A percentile compares a stretch with the other conserved stretches of the same genome.
Conservation (phyloP, 2,888 invertebrate genomes). For the Tachina grossa region DNA sequence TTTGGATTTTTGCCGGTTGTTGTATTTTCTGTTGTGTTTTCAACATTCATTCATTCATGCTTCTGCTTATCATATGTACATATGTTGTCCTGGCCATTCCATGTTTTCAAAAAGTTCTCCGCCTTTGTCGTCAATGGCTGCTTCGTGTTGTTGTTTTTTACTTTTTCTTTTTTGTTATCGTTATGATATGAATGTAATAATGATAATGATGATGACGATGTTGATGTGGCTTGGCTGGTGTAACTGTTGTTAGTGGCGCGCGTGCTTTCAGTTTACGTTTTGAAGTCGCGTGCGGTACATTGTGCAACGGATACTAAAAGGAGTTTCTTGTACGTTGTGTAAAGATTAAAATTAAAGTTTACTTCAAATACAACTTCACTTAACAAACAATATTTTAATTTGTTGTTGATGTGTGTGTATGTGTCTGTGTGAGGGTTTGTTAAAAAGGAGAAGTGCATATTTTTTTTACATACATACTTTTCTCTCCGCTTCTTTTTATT, state of each 20-base stretch:
- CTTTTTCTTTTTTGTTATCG: conserved; percentile 31
- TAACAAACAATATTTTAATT: conserved; percentile 10
- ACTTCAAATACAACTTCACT: conserved; percentile 13
- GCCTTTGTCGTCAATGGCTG: neutral
- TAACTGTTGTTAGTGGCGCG: conserved; percentile 54
- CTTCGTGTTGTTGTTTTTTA: conserved; percentile 22
- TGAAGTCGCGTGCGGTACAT: conserved; percentile 64
- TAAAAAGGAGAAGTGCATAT: conserved; percentile 50
- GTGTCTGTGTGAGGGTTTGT: conserved; percentile 14
- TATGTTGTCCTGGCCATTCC: conserved; percentile 10
- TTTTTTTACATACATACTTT: neutral
- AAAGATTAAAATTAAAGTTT: conserved; percentile 31
- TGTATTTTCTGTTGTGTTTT: conserved; percentile 28
- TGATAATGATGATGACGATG: conserved; percentile 15
- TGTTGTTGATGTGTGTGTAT: neutral
- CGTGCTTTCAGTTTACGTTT: conserved; percentile 67
- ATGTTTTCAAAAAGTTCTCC: conserved; percentile 46
- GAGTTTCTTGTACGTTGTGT: neutral
- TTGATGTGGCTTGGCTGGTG: conserved; percentile 10
- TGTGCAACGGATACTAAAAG: conserved; percentile 39
- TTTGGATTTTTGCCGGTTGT: conserved; percentile 55
- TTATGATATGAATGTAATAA: conserved; percentile 51
- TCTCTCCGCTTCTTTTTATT: neutral
- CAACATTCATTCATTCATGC: conserved; percentile 40
- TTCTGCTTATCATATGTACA: conserved; percentile 52